A percentile compares a stretch with the other conserved stretches of the same genome.
Conservation (phyloP, 64 coral and sea anemone species). For the Hydrozoanthus tunicans region DNA sequence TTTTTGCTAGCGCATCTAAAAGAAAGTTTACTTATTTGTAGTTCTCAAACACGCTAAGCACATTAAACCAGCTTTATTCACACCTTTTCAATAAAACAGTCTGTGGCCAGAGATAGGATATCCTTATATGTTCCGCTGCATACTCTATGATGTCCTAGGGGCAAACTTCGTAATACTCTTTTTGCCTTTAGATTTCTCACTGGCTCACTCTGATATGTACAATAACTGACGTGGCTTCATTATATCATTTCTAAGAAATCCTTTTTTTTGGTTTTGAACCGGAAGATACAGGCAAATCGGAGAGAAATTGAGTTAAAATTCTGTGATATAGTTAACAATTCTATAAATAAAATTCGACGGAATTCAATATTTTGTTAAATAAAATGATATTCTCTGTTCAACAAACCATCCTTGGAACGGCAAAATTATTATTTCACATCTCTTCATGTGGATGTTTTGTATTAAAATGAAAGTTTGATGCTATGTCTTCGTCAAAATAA, state of each 20-base stretch:
- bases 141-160: no score
- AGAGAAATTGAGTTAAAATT: neutral
- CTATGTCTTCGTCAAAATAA: neutral
- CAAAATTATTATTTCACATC: neutral
- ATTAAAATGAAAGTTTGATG: neutral
- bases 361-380: neutral
- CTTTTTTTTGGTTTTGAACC: no score
- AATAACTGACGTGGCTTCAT: neutral
- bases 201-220: slow-evolving; percentile 4
- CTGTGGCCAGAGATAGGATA: no score
- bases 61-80: slow-evolving; percentile 29
- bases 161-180: no score
- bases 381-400: neutral
- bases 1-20: neutral
- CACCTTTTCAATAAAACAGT: slow-evolving; percentile 4
- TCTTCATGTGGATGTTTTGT: neutral
- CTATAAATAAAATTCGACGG: neutral
- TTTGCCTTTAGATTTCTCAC: neutral
- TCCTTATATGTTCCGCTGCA: no score
- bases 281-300: neutral
- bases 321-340: neutral
- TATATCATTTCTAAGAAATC: neutral
- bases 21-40: neutral
- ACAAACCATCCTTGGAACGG: neutral
- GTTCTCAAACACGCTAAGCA: neutral